These are phyloP conservation scores for Semotilus atromaculatus DNA, from an alignment of 2,797 vertebrate species.

Conservation along the genomic window DNA sequence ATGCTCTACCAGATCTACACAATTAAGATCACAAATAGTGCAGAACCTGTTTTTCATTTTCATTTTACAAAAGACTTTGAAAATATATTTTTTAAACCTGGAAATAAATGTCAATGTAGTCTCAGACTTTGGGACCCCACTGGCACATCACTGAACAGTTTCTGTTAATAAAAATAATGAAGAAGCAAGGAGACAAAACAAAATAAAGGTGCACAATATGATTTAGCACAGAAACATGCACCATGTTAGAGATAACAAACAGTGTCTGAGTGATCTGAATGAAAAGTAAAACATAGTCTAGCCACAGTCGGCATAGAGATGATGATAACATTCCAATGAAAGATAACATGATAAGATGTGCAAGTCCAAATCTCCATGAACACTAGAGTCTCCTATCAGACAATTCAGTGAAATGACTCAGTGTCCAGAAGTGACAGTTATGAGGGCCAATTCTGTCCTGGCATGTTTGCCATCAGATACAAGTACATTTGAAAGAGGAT, in stretches of 20 bases:
- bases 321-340: neutral
- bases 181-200: conserved; percentile 8
- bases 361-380: neutral
- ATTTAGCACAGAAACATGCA: conserved; percentile 21
- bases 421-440: conserved; percentile 47
- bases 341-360: conserved; percentile 16
- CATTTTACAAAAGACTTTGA: neutral
- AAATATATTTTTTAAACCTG: neutral
- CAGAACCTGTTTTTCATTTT: neutral
- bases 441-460: conserved; percentile 61
- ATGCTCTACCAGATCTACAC: neutral
- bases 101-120: neutral
- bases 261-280: neutral
- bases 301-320: conserved; percentile 1
- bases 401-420: conserved; percentile 18
- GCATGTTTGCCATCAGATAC: conserved; percentile 60
- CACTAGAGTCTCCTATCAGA: neutral
- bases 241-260: neutral
- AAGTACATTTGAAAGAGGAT: neutral
- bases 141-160: neutral
- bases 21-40: neutral
- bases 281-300: conserved; percentile 17
- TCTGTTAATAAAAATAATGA: neutral
- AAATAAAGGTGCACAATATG: neutral
- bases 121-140: neutral